A percentile compares a stretch with the other conserved stretches of the same genome.
Evolutionary conservation across 1,140 invertebrate species (phyloP).

Genomic region (Caenorhabditis tropicalis): DNA sequence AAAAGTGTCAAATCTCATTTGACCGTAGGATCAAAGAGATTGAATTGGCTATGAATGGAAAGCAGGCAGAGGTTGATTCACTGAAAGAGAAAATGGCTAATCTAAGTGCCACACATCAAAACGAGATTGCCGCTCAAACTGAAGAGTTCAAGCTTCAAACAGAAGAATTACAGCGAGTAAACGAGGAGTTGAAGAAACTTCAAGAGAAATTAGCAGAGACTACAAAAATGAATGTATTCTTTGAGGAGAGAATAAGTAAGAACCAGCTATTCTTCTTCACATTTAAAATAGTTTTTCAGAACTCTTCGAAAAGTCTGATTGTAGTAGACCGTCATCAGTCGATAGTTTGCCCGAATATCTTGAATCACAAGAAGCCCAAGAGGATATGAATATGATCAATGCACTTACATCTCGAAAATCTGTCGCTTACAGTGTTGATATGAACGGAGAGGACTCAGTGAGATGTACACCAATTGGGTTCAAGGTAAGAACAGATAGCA

Average conservation of each 20-base stretch:
- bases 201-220: no score
- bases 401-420: neutral
- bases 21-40: neutral
- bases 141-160: neutral
- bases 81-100: neutral
- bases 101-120: neutral
- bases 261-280: neutral
- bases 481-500: neutral
- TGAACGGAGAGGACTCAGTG: neutral
- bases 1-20: neutral
- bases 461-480: conserved; percentile 9
- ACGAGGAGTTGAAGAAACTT: neutral
- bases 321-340: neutral
- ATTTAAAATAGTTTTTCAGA: neutral
- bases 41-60: neutral
- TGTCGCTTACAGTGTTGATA: neutral
- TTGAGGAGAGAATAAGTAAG: conserved; percentile 20
- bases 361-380: neutral
- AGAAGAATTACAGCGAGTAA: neutral
- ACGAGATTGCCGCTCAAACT: neutral
- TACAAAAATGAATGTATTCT: neutral
- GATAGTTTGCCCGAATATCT: neutral
- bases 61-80: neutral
- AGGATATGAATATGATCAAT: neutral
- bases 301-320: neutral